These are phyloP conservation scores for Orthosia gracilis DNA, from an alignment of 2,888 invertebrate genomes.

Conservation along the genomic window DNA sequence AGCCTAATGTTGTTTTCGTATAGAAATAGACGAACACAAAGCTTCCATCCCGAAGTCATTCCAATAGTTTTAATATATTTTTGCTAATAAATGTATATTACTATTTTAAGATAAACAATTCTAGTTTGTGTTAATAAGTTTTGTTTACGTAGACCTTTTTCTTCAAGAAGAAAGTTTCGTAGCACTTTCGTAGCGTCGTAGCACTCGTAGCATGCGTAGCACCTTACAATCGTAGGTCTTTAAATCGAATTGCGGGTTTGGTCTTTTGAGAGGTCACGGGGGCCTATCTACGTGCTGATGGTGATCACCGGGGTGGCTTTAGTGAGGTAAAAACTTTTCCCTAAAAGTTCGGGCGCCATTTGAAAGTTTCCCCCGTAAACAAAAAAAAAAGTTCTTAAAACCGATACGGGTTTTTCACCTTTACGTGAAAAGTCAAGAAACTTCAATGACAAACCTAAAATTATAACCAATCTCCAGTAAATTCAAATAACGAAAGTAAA, in stretches of 20 bases:
- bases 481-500: background rate
- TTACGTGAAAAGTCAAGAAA: background rate
- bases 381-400: no score
- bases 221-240: background rate
- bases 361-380: no score
- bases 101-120: no score
- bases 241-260: background rate
- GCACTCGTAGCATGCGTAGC: conserved; percentile 50
- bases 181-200: conserved; percentile 58
- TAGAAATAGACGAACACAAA: background rate
- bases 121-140: background rate
- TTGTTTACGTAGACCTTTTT: background rate
- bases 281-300: no score
- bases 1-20: conserved; percentile 25
- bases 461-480: background rate
- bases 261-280: no score
- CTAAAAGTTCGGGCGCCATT: no score
- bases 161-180: conserved; percentile 25
- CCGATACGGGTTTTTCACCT: no score
- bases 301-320: no score
- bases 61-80: background rate
- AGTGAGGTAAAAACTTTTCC: no score
- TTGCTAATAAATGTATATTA: background rate
- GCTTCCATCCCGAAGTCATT: background rate
- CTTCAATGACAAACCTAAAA: background rate